Conservation (phyloP, 2,797 vertebrate species). For the Lates japonicus region DNA sequence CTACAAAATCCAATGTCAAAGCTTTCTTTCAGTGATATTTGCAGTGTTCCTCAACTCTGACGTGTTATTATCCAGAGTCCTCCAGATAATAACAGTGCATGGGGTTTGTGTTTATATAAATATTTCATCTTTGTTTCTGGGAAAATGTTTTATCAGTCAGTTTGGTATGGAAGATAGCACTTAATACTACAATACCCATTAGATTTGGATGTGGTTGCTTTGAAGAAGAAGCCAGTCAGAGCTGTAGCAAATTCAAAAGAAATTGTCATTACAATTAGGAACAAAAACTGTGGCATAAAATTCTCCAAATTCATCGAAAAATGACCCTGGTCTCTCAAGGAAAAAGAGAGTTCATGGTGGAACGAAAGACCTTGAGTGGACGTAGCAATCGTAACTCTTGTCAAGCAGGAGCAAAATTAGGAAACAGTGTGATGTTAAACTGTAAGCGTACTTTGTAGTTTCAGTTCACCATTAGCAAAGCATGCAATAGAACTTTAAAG, state of each 20-base stretch:
- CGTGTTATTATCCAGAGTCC: no score
- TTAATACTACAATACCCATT: neutral
- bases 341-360: neutral
- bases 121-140: neutral
- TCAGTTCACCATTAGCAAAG: no score
- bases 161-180: neutral
- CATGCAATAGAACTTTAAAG: no score
- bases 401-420: no score
- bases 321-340: neutral
- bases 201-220: slow-evolving; percentile 9
- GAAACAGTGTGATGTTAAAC: no score
- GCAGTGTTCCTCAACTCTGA: no score
- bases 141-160: neutral
- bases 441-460: no score
- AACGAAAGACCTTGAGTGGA: no score
- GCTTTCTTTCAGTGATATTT: no score
- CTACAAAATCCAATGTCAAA: neutral
- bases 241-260: neutral
- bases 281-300: neutral
- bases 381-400: no score
- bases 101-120: no score
- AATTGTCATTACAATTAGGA: neutral
- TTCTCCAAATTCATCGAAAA: neutral
- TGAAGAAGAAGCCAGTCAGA: neutral
- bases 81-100: neutral